Conservation (phyloP, 2,888 invertebrate genomes). For the Cecidostiba fungosa region DNA sequence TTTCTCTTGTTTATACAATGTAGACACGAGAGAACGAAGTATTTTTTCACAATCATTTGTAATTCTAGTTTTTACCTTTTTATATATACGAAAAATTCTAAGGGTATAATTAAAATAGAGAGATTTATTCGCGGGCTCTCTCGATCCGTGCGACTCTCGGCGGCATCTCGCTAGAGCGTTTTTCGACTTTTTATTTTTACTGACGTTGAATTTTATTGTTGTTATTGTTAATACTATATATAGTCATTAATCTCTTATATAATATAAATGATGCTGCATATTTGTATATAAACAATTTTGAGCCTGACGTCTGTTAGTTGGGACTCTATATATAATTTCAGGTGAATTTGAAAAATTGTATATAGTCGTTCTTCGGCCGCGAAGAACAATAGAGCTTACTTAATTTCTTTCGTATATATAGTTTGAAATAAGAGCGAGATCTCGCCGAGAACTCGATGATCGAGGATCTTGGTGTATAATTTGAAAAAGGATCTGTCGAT, state of each 20-base stretch:
- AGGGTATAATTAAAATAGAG: constrained; percentile 47
- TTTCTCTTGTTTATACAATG: constrained; percentile 53
- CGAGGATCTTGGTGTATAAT: constrained; percentile 49
- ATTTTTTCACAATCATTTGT: constrained; percentile 63
- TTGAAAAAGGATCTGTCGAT: constrained; percentile 58
- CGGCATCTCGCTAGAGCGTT: constrained; percentile 21
- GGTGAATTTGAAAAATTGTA: constrained; percentile 34
- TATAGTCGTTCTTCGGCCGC: constrained; percentile 37
- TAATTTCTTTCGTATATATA: constrained; percentile 17
- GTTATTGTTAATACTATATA: constrained; percentile 52
- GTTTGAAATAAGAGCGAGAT: constrained; percentile 25
- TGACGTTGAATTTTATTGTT: constrained; percentile 37
- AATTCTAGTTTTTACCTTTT: constrained; percentile 62
- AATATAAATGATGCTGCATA: constrained; percentile 10
- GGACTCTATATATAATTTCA: constrained; percentile 16
- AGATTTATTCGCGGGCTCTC: constrained; percentile 49
- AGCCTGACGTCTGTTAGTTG: constrained; percentile 20
- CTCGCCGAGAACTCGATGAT: constrained; percentile 39
- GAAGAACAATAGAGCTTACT: constrained; percentile 26
- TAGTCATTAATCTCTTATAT: constrained; percentile 19
- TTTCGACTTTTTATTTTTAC: constrained; percentile 28
- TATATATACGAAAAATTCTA: constrained; percentile 43
- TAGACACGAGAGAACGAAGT: constrained; percentile 53
- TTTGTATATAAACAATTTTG: constrained; percentile 47
- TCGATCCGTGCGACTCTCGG: constrained; percentile 42